Base-by-base conservation (phyloP, 2,113 vertebrate genomes). In the Ailurus styani region DNA sequence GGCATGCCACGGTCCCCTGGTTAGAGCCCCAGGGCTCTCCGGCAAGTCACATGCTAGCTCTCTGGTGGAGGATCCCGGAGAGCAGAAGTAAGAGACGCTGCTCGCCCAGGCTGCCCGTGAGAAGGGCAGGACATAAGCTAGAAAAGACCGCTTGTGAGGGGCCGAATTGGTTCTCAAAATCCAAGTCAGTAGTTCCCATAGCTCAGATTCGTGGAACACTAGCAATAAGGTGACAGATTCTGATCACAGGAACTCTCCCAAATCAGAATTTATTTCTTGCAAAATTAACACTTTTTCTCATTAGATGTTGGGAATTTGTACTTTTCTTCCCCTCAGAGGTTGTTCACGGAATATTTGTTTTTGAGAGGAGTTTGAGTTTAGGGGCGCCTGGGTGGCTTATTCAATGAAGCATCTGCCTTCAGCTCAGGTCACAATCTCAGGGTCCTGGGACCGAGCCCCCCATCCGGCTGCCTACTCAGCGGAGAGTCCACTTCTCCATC, bases 11-110 rank as follows among this genome's bases (percentile, higher is more conserved):
- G 17, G 52, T 5, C 13, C 5, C 20, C 40, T n/a, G 70, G 23
- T 34, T 17, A 75, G 70, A 42, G 45, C 54, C 27, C 21, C 40
- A 15, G 6, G 31, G 52, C 14, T 27, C 13, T 0, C 15, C 7
- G 14, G 25, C 27, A 6, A 50, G 47, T 13, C 70, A 1, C 0
- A 1, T n/a, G 45, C n/a, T 18, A 2, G 0, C 9, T 3, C 9
- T 27, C n/a, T 7, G 3, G 68, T 6, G 12, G 7, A 29, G 57
- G 9, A 8, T 45, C 31, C 31, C 5, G 14, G 5, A 3, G 45
- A 20, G 37, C 5, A 0, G 42, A 25, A 79, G 34, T 23, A 2
- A 57, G 14, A 10, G 20, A 0, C 29, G 1, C 13, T 1, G 5
- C 6, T 0, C 0, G 4, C 40, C 10, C n/a, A 18, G 52, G 1